Conservation (phyloP, 2,113 vertebrate species). For the Forbesichthys agassizii region DNA sequence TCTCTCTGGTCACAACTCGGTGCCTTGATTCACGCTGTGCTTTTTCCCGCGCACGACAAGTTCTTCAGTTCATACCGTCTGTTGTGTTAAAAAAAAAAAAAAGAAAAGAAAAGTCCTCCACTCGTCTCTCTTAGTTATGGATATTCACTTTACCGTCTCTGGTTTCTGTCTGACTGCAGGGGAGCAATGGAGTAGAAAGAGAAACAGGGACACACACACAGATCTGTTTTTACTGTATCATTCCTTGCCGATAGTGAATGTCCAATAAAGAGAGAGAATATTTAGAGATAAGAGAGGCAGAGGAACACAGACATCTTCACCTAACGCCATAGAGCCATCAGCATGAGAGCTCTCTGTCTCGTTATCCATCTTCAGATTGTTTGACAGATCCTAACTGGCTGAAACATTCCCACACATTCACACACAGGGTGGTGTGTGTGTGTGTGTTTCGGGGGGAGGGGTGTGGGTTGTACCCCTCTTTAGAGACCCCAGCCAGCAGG, state of each 20-base stretch:
- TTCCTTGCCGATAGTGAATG: no score
- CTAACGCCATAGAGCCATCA: no score
- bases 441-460: background rate
- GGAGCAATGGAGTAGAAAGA: slow-evolving; percentile 29
- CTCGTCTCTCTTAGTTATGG: background rate
- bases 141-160: slow-evolving; percentile 25
- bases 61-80: background rate
- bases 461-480: slow-evolving; percentile 20
- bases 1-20: background rate
- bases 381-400: slow-evolving; percentile 14
- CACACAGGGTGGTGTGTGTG: slow-evolving; percentile 38
- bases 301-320: no score
- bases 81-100: background rate
- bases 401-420: slow-evolving; percentile 40
- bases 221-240: background rate
- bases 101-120: slow-evolving; percentile 16
- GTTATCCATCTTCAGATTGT: slow-evolving; percentile 67
- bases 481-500: slow-evolving; percentile 46
- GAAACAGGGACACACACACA: slow-evolving; percentile 48
- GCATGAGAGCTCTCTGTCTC: slow-evolving; percentile 29
- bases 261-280: no score
- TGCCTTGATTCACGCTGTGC: background rate
- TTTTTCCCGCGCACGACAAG: background rate
- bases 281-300: no score
- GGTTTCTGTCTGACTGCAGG: slow-evolving; percentile 44